A percentile compares a stretch with the other conserved stretches of the same genome.
phyloP scores from a whole-genome alignment of 2,113 vertebrate species.

The Istiophorus platypterus region DNA sequence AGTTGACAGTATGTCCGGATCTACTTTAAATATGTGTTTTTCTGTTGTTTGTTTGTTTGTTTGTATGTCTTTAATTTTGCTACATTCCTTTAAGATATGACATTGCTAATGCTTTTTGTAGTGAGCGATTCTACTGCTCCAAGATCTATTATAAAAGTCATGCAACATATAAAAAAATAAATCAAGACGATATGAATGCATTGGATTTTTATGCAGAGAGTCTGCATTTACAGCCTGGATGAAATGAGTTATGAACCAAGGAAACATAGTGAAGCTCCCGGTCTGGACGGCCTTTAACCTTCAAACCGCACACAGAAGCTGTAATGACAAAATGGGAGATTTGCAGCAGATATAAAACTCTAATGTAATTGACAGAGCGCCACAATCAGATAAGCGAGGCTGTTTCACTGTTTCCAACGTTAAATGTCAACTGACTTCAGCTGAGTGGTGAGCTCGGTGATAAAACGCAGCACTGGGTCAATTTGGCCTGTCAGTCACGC shows the following conservation, averaged over 20 bases:
- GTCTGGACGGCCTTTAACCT: constrained; percentile 34
- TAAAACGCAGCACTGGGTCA: constrained; percentile 36
- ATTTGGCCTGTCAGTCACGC: constrained; percentile 57
- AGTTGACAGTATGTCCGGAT: background rate
- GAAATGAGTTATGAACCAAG: constrained; percentile 53
- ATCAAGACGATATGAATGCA: constrained; percentile 29
- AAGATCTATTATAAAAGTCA: background rate
- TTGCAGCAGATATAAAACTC: constrained; percentile 72
- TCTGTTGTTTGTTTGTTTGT: background rate
- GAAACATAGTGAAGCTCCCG: constrained; percentile 13
- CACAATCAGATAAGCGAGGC: constrained; percentile 78
- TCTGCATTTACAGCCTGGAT: constrained; percentile 28
- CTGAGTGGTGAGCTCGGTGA: constrained; percentile 49
- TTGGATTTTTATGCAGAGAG: constrained; percentile 51
- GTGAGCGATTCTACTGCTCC: background rate
- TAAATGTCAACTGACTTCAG: constrained; percentile 64
- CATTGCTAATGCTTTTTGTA: background rate
- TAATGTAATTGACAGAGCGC: constrained; percentile 73
- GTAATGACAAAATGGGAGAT: constrained; percentile 67
- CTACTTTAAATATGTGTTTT: background rate
- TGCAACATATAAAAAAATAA: background rate
- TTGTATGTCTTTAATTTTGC: background rate
- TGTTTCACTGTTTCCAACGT: constrained; percentile 52
- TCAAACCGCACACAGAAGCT: constrained; percentile 60
- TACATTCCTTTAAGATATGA: background rate